Conservation (phyloP, 2,113 vertebrate genomes). For the Cardinalis cardinalis region DNA sequence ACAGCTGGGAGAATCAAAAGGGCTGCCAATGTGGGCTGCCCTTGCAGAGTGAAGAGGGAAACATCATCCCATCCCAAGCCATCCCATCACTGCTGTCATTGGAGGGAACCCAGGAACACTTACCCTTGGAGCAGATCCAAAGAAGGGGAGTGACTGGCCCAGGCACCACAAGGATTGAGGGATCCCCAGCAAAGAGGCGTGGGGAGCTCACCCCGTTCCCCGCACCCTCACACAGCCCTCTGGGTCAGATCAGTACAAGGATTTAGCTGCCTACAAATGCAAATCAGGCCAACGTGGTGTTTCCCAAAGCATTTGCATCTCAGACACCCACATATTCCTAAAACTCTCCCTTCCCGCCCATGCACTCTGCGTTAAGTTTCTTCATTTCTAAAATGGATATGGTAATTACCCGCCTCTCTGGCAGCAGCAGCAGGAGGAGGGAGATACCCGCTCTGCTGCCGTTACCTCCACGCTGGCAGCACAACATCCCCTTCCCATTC, state of each 20-base stretch:
- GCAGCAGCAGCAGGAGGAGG: background rate
- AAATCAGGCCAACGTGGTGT: background rate
- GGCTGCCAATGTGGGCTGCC: background rate
- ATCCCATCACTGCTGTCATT: accelerated
- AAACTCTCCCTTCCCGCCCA: background rate
- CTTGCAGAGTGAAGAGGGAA: background rate
- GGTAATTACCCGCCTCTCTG: background rate
- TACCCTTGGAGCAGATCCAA: background rate
- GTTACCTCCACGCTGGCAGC: accelerated
- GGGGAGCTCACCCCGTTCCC: background rate
- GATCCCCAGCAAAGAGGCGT: accelerated
- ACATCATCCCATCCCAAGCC: background rate
- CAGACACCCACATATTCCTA: conserved; percentile 7
- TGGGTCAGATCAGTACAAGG: background rate
- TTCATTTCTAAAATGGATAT: background rate
- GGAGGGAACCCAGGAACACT: background rate
- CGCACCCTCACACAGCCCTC: background rate
- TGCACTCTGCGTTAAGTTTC: background rate
- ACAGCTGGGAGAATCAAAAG: background rate
- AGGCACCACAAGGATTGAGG: background rate
- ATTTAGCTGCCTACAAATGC: background rate
- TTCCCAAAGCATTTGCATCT: conserved; percentile 37
- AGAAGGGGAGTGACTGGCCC: background rate
- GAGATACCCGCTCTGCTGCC: background rate
- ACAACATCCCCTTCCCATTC: background rate